These are phyloP conservation scores for Telenomus remus DNA, from an alignment of 1,140 invertebrate species.

Conservation along the genomic window DNA sequence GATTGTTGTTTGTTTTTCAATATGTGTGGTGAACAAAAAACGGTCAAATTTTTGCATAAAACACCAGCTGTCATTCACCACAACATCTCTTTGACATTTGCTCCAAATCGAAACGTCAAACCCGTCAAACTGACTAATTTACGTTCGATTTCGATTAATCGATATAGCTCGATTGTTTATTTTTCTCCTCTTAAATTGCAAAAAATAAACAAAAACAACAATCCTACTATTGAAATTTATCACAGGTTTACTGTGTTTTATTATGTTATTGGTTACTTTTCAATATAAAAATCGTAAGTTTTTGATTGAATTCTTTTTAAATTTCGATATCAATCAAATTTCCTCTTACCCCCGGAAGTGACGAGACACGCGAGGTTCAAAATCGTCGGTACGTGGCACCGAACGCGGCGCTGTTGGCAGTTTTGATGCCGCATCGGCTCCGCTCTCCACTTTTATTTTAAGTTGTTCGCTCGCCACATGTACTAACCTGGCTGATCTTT, in stretches of 20 bases:
- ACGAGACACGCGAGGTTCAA: conserved; percentile 51
- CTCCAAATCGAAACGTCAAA: no score
- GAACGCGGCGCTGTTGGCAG: conserved; percentile 63
- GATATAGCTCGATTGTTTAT: neutral
- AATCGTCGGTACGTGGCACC: conserved; percentile 65
- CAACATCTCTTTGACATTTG: no score
- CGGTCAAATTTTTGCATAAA: no score
- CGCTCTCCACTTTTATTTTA: conserved; percentile 19
- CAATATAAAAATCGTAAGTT: conserved; percentile 13
- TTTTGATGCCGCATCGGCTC: conserved; percentile 53
- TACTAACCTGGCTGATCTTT: conserved; percentile 29
- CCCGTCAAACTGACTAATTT: no score
- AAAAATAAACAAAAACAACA: no score
- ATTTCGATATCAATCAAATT: no score
- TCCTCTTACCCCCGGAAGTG: conserved; percentile 59
- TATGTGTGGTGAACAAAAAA: no score
- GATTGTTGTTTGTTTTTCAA: no score
- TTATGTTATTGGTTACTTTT: neutral
- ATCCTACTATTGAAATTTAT: no score
- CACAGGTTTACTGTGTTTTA: no score
- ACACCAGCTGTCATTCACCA: no score
- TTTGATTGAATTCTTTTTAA: no score
- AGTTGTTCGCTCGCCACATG: conserved; percentile 46
- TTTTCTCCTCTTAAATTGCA: neutral
- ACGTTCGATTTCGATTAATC: neutral